phyloP scores from a whole-genome alignment of 2,797 vertebrate species.

The Peromyscus attwateri region DNA sequence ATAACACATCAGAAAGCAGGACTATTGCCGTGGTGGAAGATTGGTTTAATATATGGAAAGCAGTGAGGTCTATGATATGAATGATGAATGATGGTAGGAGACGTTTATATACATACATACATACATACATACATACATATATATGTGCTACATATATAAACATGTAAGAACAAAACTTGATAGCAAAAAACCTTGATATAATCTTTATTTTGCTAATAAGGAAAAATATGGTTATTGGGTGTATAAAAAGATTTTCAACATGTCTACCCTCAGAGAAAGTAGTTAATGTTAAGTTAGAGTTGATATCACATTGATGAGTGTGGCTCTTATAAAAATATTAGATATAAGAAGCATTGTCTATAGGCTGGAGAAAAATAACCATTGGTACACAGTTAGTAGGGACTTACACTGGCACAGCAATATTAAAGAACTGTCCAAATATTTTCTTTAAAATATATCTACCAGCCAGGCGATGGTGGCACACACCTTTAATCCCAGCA shows the following conservation, averaged over 20 bases:
- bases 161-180: neutral
- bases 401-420: neutral
- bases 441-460: neutral
- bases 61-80: neutral
- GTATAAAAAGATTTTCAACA: neutral
- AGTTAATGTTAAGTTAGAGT: neutral
- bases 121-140: neutral
- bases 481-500: no score
- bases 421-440: neutral
- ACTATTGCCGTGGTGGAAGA: neutral
- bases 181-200: neutral
- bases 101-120: neutral
- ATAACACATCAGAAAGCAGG: neutral
- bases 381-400: neutral
- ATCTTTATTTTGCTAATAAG: neutral
- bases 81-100: neutral
- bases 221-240: neutral
- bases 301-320: neutral
- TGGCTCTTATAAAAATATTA: neutral
- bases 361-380: neutral
- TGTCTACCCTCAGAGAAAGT: neutral
- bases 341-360: no score
- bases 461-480: no score
- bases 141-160: neutral
- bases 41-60: neutral